Base-by-base conservation (phyloP, 2,888 invertebrate species). In the Cantharis rustica region DNA sequence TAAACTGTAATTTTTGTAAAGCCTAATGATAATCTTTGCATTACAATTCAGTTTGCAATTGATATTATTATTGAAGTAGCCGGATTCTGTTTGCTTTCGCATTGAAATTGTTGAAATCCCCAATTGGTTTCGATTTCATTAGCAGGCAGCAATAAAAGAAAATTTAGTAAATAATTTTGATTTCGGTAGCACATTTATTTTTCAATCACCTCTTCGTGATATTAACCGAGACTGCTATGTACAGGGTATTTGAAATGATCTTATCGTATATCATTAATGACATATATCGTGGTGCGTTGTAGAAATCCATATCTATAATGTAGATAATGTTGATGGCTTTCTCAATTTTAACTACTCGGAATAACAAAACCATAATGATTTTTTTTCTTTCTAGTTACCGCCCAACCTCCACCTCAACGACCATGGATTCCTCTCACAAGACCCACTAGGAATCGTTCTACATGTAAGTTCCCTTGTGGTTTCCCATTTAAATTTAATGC, bases 401-500 rank as follows among this genome's bases (percentile, higher is more conserved):
- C 95, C 85, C 93, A 95, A 83, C 92, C 93, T 88, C 98, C 98
- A 83, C 97, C 98, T 82, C 95, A 96, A 88, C 92, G 98, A 89
- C 97, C 97, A 86, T 98, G 98, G 98, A 95, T 98, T 87, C 96
- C 96, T 79, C 90, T 97, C 85, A 95, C 96, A 79, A 93, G 96
- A 89, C 97, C 97, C 80, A 95, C 96, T 88, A 93, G 95, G 89
- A 93, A 93, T 86, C 93, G 95, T 89, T 96, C 97, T 83, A 94
- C 96, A 87, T 97, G 97, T 97, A 91, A 95, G 95, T 94, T 66
- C n/a, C 47, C 2, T n/a, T 47, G 0, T n/a, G n/a, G 2, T n/a
- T 47, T n/a, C 47, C 47, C 7, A 47, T n/a, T n/a, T n/a, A n/a
- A 47, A 7, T 47, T n/a, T 47, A 47, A 47, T 47, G 7, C n/a